Conservation (phyloP, 37 sponge, comb jelly and placozoan species). For the Halisarca cf. caerulea region DNA sequence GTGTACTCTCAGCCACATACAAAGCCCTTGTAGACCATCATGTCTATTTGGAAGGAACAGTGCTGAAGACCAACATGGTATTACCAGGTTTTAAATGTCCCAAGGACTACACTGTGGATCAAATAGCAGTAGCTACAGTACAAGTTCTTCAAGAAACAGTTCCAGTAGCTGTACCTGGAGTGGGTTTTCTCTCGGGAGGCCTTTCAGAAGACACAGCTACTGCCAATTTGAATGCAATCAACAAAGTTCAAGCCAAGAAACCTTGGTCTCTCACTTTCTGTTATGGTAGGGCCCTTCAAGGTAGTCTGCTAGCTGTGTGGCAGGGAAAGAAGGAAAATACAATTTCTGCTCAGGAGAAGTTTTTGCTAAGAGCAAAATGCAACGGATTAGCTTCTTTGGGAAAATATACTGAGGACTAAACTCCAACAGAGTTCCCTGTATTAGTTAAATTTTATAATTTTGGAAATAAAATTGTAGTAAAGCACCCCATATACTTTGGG, state of each 20-base stretch:
- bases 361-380: slow-evolving; percentile 84
- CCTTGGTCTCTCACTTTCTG: slow-evolving; percentile 97
- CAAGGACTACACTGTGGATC: slow-evolving; percentile 80
- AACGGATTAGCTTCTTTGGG: slow-evolving; percentile 90
- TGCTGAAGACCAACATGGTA: slow-evolving; percentile 97
- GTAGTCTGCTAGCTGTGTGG: slow-evolving; percentile 91
- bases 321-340: slow-evolving; percentile 89
- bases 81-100: slow-evolving; percentile 82
- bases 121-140: slow-evolving; percentile 89
- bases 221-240: slow-evolving; percentile 92
- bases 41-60: slow-evolving; percentile 95
- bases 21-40: slow-evolving; percentile 94
- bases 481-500: too few species aligned
- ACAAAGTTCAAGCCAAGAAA: slow-evolving; percentile 70
- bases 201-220: slow-evolving; percentile 93
- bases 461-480: too few species aligned
- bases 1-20: slow-evolving; percentile 88
- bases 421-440: too few species aligned
- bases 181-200: slow-evolving; percentile 96
- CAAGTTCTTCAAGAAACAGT: slow-evolving; percentile 81
- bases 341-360: slow-evolving; percentile 75
- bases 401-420: slow-evolving; percentile 83
- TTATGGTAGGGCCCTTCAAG: slow-evolving; percentile 95
- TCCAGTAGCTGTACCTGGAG: slow-evolving; percentile 95
- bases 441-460: too few species aligned